Conservation (phyloP, 2,113 vertebrate genomes). For the Laticauda colubrina region DNA sequence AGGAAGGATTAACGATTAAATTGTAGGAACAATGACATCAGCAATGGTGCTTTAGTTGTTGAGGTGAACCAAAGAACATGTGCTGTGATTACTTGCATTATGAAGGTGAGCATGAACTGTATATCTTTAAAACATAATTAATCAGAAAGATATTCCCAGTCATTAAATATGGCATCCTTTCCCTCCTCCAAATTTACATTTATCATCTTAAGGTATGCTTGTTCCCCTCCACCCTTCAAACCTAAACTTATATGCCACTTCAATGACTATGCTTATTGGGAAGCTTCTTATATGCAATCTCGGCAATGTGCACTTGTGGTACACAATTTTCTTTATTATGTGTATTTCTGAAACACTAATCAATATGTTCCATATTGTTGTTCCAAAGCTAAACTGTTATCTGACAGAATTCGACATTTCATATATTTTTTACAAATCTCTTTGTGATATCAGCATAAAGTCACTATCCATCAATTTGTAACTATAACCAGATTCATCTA, state of each 20-base stretch:
- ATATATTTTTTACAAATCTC: neutral
- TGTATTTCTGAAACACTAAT: neutral
- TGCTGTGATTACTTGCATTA: neutral
- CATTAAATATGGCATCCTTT: neutral
- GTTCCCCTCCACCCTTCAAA: neutral
- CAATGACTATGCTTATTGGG: neutral
- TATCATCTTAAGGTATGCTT: neutral
- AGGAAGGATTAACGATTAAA: neutral
- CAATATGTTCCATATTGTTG: neutral
- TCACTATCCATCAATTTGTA: slow-evolving; percentile 7
- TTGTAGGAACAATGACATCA: neutral
- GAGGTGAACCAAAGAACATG: neutral
- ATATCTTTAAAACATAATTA: neutral
- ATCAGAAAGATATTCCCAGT: neutral
- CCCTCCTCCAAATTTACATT: neutral
- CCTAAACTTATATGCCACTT: neutral
- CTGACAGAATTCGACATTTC: neutral
- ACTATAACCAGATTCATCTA: neutral
- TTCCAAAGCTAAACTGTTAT: neutral
- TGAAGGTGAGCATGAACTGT: neutral
- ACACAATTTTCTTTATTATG: neutral
- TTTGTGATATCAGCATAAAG: neutral
- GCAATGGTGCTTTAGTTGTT: neutral
- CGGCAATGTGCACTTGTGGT: neutral
- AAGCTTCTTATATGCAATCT: neutral